Evolutionary conservation across 2,888 invertebrate species (phyloP).

Genomic region (Dexiosoma caninum): DNA sequence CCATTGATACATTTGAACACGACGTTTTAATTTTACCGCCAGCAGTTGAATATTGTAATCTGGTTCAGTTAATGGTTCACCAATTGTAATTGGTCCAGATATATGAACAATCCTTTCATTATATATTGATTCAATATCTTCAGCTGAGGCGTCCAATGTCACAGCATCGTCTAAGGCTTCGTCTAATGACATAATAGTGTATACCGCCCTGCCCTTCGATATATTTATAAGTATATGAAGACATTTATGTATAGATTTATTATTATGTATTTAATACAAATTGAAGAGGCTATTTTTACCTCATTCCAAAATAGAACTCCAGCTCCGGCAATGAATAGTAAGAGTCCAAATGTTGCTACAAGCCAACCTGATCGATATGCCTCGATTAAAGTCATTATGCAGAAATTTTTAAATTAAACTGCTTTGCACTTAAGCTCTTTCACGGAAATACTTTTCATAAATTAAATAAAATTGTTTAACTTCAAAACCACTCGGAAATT

Average conservation of each 20-base stretch:
- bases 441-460: too few species aligned
- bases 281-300: constrained; percentile 78
- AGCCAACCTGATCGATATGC: constrained; percentile 80
- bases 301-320: constrained; percentile 91
- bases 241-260: background rate
- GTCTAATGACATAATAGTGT: constrained; percentile 87
- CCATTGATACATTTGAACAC: constrained; percentile 97
- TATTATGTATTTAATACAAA: too few species aligned
- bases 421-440: too few species aligned
- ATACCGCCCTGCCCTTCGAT: constrained; percentile 87
- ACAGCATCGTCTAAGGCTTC: constrained; percentile 83
- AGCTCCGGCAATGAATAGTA: constrained; percentile 83
- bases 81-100: constrained; percentile 84
- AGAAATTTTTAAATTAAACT: background rate
- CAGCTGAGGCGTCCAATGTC: constrained; percentile 81
- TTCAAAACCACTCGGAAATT: background rate
- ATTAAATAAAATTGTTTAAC: too few species aligned
- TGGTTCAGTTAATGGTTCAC: constrained; percentile 90
- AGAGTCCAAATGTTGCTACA: constrained; percentile 83
- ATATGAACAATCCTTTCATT: constrained; percentile 89
- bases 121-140: constrained; percentile 84
- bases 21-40: constrained; percentile 88
- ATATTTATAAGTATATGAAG: background rate
- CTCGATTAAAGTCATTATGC: constrained; percentile 68
- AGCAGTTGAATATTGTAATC: constrained; percentile 91